phyloP scores from a whole-genome alignment of 2,797 vertebrate species.

The Hozukius guyotensis region DNA sequence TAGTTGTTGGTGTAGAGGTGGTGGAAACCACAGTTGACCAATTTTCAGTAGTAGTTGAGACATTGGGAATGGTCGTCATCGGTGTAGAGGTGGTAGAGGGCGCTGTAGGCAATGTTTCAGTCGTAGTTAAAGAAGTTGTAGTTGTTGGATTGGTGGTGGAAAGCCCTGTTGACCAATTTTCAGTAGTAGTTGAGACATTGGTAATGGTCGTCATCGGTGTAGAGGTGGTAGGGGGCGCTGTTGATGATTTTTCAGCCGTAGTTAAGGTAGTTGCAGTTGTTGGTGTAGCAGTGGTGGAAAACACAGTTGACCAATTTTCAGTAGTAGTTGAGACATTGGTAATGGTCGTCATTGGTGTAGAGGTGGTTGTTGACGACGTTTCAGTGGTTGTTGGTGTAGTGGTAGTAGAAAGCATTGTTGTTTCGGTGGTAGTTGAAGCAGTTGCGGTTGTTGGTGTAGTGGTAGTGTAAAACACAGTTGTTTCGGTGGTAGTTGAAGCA shows the following conservation, averaged over 20 bases:
- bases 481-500: not conserved
- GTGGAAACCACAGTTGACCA: not conserved
- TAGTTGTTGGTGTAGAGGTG: not conserved
- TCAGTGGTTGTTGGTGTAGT: not conserved
- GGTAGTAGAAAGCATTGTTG: not conserved
- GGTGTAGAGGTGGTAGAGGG: not conserved
- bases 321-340: not conserved
- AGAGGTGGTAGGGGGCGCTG: accelerated
- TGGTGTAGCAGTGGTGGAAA: not conserved
- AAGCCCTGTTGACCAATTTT: not conserved
- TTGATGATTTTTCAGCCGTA: not conserved
- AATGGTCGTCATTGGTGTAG: not conserved
- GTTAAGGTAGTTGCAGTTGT: not conserved
- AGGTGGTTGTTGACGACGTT: not conserved
- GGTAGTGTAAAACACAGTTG: not conserved
- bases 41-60: not conserved
- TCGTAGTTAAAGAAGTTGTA: not conserved
- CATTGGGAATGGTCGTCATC: not conserved
- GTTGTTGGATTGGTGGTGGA: no score
- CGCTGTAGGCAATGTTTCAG: not conserved
- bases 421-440: not conserved
- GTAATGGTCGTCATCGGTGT: not conserved
- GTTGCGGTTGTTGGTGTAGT: not conserved
- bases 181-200: not conserved
- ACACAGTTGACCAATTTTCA: not conserved